Base-by-base conservation (phyloP, 2,888 invertebrate genomes). In the Ennomos erosarius region DNA sequence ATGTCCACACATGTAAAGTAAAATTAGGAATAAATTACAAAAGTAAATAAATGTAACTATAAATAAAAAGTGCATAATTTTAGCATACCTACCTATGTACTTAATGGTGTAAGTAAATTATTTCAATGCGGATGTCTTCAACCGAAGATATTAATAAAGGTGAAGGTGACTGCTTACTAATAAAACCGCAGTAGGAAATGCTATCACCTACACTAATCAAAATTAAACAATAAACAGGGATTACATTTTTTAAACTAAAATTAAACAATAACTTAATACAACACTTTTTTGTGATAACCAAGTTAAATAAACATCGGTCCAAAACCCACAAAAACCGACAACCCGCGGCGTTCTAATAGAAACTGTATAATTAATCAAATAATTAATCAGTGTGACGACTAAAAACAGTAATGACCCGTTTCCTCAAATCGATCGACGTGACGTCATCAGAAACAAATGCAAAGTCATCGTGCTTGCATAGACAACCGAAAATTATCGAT, bases 381-480 rank as follows among this genome's bases (percentile, higher is more conserved):
- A 87, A 88, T 89, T 92, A 92, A 92, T 92, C 90, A 92, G 90
- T 88, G 90, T 87, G 88, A 87, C 88, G 90, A 91, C 90, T 91
- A 90, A 91, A 90, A 91, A 90, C 88, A 89, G 85, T 90, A 91
- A 90, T 92, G 92, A 90, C 88, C 87, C 84, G 89, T 87, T 92
- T 91, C 92, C 89, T 86, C 78, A 74, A 81, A 90, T 90, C 89
- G 90, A 90, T 90, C 85, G 82, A 62, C 77, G 70, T 90, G 90
- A 90, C 92, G 92, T 92, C 87, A 88, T 84, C 88, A 87, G 84
- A 80, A 85, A 81, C 71, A 78, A 85, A 84, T 87, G 88, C 88
- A 84, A 77, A 88, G 88, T 91, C 90, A 90, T 78, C 76, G 79
- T 74, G 78, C 76, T 78, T 74, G 75, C 78, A 73, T 73, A 75